Evolutionary conservation across 2,888 invertebrate species (phyloP), one percentile per base, ranked within the genome.

Genomic region (Tenthredo livida): DNA sequence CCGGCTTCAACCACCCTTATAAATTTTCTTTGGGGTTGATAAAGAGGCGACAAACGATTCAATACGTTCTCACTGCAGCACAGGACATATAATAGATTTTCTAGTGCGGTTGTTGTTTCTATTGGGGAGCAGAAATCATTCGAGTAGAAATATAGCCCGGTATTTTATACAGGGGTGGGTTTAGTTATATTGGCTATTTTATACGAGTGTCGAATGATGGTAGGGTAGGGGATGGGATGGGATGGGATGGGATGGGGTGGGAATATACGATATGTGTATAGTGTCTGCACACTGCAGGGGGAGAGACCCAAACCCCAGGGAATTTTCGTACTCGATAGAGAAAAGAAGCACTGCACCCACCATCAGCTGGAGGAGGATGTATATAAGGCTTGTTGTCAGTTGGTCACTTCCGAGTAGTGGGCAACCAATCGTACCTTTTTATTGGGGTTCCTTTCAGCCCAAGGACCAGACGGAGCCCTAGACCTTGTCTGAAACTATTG

Each of bases 81-180:
- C 7, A 37, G 6, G n/a, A 54, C 3, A 15, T 67, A 67, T 67
- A 67, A 90, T 90, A 89, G 86, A 90, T 89, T 88, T 88, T 86
- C 80, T 86, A 86, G 85, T 84, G 80, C 29, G 72, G 40, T 17
- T 77, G 80, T 58, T 37, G 80, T 67, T 40, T 47, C n/a, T 29
- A 17, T 37, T 77, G 29, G 50, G 29, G 67, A 67, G 33, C 15
- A 65, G 82, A 67, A 83, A 83, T 67, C 83, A 70, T 67, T 33
- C 67, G 15, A 70, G 83, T 83, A 47, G 83, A 83, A 83, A 80
- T 80, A 40, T 61, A 61, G 10, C 17, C 33, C 21, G 12, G 21
- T 21, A 10, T 40, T 15, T 1, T 4, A 33, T 12, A 17, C 83
- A 84, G 86, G 65, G 84, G 70, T 85, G 84, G 73, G 77, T 21